Conservation (phyloP, 2,797 vertebrate genomes). For the Prunella strophiata region DNA sequence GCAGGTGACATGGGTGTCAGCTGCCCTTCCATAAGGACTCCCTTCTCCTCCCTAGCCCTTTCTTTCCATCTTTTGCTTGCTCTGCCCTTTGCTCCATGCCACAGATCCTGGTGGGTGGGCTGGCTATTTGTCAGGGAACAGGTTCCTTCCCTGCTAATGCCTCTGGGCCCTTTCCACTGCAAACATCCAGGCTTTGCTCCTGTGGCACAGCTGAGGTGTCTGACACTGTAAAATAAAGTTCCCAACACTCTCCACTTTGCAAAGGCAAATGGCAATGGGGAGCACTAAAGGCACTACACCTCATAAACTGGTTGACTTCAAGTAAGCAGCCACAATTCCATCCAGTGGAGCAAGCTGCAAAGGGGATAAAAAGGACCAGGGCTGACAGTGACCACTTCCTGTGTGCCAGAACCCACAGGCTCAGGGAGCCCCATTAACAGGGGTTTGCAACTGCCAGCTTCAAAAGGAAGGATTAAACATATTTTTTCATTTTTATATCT, state of each 20-base stretch:
- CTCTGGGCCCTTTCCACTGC: neutral
- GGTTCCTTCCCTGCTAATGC: neutral
- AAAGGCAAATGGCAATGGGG: neutral
- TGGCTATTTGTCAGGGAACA: neutral
- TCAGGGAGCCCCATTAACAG: neutral
- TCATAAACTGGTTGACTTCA: neutral
- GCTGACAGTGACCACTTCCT: neutral
- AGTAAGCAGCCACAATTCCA: neutral
- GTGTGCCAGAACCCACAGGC: neutral
- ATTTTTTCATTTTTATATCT: neutral
- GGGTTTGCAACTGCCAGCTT: neutral
- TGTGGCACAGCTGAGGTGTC: neutral
- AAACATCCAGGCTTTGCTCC: neutral
- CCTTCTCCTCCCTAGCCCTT: neutral
- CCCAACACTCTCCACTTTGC: neutral
- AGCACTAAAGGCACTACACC: neutral
- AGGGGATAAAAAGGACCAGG: neutral
- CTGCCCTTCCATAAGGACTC: fast-evolving
- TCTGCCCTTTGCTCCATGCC: neutral
- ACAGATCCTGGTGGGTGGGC: neutral
- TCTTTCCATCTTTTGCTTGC: neutral
- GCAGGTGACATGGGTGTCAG: neutral
- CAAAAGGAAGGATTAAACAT: neutral
- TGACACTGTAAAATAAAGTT: neutral
- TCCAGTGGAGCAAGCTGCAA: neutral